Percentiles rank a stretch among this genome's conserved stretches.
Evolutionary conservation across 2,888 invertebrate species (phyloP).

Genomic region (Drosophila demipolita): DNA sequence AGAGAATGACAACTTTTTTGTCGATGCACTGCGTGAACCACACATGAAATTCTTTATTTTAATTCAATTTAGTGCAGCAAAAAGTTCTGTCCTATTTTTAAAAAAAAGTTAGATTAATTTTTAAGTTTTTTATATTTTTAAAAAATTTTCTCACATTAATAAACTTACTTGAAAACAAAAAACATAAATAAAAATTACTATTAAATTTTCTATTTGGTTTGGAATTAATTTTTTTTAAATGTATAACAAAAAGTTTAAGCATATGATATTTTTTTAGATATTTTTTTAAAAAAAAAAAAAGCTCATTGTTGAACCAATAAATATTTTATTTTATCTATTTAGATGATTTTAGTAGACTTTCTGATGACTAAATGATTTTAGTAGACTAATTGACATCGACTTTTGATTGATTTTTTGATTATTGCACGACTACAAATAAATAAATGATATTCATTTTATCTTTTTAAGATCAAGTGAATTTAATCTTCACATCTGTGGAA

Average conservation of each 20-base stretch:
- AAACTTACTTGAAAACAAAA: background rate
- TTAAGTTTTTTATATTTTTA: background rate
- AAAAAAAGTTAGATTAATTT: background rate
- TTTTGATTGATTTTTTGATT: too few relatives aligned
- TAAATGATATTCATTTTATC: too few relatives aligned
- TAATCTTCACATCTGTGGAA: background rate
- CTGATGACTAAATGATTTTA: background rate
- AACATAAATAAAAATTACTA: background rate
- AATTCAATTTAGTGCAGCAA: background rate
- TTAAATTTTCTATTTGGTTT: background rate
- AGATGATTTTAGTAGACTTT: background rate
- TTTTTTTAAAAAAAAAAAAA: too few relatives aligned
- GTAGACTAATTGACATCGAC: too few relatives aligned
- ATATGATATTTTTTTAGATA: background rate
- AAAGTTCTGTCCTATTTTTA: background rate
- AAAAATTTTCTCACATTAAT: background rate
- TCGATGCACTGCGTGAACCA: constrained; percentile 31
- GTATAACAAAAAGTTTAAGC: background rate
- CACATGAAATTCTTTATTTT: background rate
- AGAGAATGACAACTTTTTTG: background rate
- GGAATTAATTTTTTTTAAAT: background rate
- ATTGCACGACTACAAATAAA: too few relatives aligned
- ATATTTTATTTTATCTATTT: too few relatives aligned
- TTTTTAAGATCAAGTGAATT: background rate
- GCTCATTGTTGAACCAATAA: too few relatives aligned